Evolutionary conservation across 2,888 invertebrate species (phyloP).

Genomic region (Nezara viridula): DNA sequence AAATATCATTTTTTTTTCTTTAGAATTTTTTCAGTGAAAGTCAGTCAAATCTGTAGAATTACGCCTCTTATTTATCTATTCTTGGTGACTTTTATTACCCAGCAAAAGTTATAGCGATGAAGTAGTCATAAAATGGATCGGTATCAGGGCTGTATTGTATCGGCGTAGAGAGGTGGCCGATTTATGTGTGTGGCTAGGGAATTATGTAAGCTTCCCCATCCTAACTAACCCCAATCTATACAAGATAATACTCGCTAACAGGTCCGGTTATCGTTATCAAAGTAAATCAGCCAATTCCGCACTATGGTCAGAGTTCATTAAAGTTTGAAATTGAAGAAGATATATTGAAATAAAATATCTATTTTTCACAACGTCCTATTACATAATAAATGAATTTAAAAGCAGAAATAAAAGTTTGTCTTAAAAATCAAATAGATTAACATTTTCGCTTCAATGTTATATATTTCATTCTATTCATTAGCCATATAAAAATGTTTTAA

Average conservation of each 20-base stretch:
- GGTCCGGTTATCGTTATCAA: neutral
- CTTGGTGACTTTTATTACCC: neutral
- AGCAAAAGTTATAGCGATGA: neutral
- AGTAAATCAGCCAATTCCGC: neutral
- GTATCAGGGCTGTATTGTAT: conserved; percentile 4
- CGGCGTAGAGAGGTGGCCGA: conserved; percentile 10
- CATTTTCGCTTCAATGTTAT: too few species aligned
- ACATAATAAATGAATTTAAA: too few species aligned
- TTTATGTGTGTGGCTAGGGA: conserved; percentile 4
- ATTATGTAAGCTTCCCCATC: neutral
- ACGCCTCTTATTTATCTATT: neutral
- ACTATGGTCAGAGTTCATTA: neutral
- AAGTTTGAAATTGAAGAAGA: neutral
- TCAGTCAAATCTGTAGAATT: neutral
- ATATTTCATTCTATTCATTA: too few species aligned
- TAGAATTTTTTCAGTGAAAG: too few species aligned
- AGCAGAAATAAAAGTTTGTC: too few species aligned
- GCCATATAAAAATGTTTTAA: too few species aligned
- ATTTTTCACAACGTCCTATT: neutral
- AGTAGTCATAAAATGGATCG: neutral
- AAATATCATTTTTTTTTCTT: too few species aligned
- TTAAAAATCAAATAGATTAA: too few species aligned
- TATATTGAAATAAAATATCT: neutral
- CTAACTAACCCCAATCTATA: neutral
- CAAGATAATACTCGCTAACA: neutral